Evolutionary conservation across 2,797 vertebrate species (phyloP).

Genomic region (Sciurus carolinensis): DNA sequence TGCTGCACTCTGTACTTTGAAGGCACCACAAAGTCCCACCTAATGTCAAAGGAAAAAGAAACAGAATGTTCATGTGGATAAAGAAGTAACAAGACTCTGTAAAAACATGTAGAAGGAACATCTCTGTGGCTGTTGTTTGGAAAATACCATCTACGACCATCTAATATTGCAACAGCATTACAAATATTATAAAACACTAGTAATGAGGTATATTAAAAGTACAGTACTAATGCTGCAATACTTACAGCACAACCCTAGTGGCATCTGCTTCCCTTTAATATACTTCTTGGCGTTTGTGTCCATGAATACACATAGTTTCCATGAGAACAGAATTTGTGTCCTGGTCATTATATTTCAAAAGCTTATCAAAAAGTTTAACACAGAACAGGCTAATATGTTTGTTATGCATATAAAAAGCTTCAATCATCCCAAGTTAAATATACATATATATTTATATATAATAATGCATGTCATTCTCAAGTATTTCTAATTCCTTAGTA

Average conservation of each 20-base stretch:
- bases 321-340: not conserved
- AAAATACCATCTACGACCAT: not conserved
- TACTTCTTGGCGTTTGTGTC: not conserved
- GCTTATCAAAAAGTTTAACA: not conserved
- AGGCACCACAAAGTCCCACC: not conserved
- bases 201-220: not conserved
- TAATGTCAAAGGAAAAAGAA: not conserved
- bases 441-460: no score
- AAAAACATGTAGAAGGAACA: not conserved
- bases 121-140: not conserved
- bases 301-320: not conserved
- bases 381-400: not conserved
- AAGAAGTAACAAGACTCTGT: not conserved
- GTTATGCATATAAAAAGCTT: not conserved
- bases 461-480: not conserved
- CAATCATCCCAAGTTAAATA: not conserved
- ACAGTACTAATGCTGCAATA: no score
- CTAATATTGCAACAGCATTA: not conserved
- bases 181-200: not conserved
- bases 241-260: not conserved
- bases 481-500: not conserved
- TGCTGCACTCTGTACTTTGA: not conserved
- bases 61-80: no score
- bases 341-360: conserved; percentile 42
- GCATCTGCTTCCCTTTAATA: not conserved